Evolutionary conservation across 2,113 vertebrate genomes (phyloP), one percentile per base, ranked within the genome.

Genomic region (Barbus barbus): DNA sequence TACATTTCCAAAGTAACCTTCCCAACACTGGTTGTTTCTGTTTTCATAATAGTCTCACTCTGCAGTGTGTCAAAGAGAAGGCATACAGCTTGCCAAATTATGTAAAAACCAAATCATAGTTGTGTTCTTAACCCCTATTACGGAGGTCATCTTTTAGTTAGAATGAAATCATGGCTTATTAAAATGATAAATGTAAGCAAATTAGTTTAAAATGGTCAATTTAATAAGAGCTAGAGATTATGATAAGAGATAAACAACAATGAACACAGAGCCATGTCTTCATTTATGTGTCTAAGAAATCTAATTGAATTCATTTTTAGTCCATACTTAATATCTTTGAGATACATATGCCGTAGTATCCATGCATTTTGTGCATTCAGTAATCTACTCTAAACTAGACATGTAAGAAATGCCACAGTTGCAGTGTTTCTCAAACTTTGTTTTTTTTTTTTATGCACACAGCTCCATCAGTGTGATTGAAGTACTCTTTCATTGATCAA

Each of bases 141-240:
- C 5, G 0, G 41, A 85, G 84, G 84, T 74, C 84, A 81, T 85
- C 53, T 61, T 80, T 81, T 36, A 85, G 38, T 33, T 80, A 20
- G 31, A 48, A 60, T 24, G 14, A 80, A 85, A 80, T 80, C 53
- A 48, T 80, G 53, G 5, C 75, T 78, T 84, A 78, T 78, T 78
- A 69, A 84, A 71, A 71, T 36, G 61, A 78, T 69, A 85, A 85
- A 80, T 67, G 65, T 85, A 80, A 84, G 83, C 74, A 84, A 84
- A 78, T 84, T 84, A 79, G 67, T 84, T 79, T 71, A 48, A 72
- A 78, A 73, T 61, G 18, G 63, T 11, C 60, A 46, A 13, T 80
- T 78, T n/a, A 71, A 78, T 84, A 71, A 61, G 83, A 67, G 74
- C 63, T 36, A 1, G 75, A 78, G 75, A 84, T 78, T 38, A 71